Base-by-base conservation (phyloP, 1,140 invertebrate genomes). In the Drosophila virilis region DNA sequence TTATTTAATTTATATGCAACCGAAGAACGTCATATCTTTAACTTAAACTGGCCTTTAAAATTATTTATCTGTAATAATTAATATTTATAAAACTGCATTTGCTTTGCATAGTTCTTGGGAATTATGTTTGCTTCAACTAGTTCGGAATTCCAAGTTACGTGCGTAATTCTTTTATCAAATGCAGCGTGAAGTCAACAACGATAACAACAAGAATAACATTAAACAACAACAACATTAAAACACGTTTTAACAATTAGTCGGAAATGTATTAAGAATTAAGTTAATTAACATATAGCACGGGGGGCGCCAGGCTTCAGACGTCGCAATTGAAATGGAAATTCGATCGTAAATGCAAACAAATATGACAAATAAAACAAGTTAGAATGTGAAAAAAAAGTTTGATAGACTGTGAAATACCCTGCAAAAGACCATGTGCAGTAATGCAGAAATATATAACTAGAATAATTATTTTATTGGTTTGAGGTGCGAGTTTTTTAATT, bases 221-320 rank as follows among this genome's bases (percentile, higher is more conserved):
- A 42, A 40, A 22, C 7, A 42, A 40, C 0, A 7, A 38, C 15
- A 48, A 48, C 1, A 5, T 45, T 37, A 60, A 37, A 61, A 48
- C 43, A 45, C 8, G 58, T 61, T 61, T 61, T 61, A 37, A 48
- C 42, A 22, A 15, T 45, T 59, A 48, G n/a, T 61, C 17, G 15
- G 42, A 61, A 61, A 61, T 28, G 45, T 13, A 28, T 12, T 22
- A 10, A 38, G 43, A 28, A 15, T 13, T 59, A 17, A 32, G 40
- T 43, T 10, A 33, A 59, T 45, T 59, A 33, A 33, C 57, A 59
- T 59, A 59, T 2, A 59, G 28, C 9, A 13, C 28, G 28, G 45
- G 57, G 42, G 57, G 57, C 40, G 40, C 57, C 40, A 45, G 40
- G 43, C 58, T 35, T 46, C 9, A 17, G 15, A 60, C 58, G 32